Base-by-base conservation (phyloP, 1,140 invertebrate genomes). In the Andricus grossulariae region DNA sequence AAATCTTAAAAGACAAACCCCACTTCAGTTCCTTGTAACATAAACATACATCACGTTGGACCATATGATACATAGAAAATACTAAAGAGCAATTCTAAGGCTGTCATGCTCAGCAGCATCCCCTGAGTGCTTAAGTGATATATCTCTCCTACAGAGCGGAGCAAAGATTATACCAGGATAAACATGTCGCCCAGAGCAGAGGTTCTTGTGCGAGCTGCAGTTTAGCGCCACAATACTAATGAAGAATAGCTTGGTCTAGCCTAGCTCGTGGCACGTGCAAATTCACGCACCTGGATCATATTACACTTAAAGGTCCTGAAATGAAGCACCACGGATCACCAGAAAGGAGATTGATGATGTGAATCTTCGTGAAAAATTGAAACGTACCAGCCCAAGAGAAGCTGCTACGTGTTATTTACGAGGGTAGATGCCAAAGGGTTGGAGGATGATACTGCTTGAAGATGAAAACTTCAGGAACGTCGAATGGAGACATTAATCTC, bases 281-380 rank as follows among this genome's bases (percentile, higher is more conserved):
- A 66, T 66, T 66, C 32, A 66, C 60, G 60, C 60, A 66, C 16
- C 60, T 66, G 25, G 60, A 66, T 66, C 6, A 21, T 32, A 45
- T 66, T 66, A 66, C 60, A 39, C 32, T 66, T 66, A 66, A 32
- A 39, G 12, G 25, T 39, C 32, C 60, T 66, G 25, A 66, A 66
- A 66, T 32, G 32, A 39, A 66, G 60, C 60, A 45, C 25, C 60
- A 66, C n/a, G 32, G 74, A 60, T 70, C 74, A 75, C 50, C 39
- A 32, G 21, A 51, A 3, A 16, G 50, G 54, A 79, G 80, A 82
- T 82, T 82, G 80, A 82, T 82, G 80, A 77, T 76, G 51, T 60
- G 55, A 71, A 71, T 55, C 71, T 51, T 52, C 4, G 80, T 82
- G 77, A 79, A 82, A 82, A 82, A 82, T 82, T 82, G 80, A 82